Percentiles rank a stretch among this genome's conserved stretches.
Conservation (phyloP, 2,888 invertebrate species). For the Nemoura dubitans region DNA sequence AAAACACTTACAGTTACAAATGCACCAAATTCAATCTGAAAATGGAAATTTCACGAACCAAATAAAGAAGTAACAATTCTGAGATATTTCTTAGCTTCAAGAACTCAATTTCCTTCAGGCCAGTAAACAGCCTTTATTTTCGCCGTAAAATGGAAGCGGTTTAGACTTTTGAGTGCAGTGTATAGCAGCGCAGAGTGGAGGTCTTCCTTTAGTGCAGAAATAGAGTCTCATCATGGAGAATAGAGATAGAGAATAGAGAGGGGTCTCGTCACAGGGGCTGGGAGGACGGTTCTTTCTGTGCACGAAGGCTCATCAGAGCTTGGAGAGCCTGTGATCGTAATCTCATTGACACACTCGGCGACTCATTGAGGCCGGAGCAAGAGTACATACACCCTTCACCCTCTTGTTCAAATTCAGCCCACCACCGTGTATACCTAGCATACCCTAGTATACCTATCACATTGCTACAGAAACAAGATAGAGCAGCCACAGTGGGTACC, state of each 20-base stretch:
- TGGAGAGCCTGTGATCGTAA: neutral
- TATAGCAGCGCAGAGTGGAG: neutral
- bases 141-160: neutral
- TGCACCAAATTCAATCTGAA: no score
- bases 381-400: neutral
- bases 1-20: no score
- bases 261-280: neutral
- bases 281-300: neutral
- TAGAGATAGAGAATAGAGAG: neutral
- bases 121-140: slow-evolving; percentile 7
- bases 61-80: no score
- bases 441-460: neutral
- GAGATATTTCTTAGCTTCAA: neutral
- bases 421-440: neutral
- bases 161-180: neutral
- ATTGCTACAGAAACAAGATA: neutral
- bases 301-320: neutral
- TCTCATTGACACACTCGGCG: neutral
- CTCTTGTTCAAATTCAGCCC: neutral
- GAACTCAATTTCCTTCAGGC: neutral
- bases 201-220: neutral
- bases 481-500: neutral
- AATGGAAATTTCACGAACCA: no score
- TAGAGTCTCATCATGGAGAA: no score
- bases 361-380: neutral